A percentile compares a stretch with the other conserved stretches of the same genome.
Evolutionary conservation across 2,113 vertebrate species (phyloP).

Genomic region (Regulus satrapa): DNA sequence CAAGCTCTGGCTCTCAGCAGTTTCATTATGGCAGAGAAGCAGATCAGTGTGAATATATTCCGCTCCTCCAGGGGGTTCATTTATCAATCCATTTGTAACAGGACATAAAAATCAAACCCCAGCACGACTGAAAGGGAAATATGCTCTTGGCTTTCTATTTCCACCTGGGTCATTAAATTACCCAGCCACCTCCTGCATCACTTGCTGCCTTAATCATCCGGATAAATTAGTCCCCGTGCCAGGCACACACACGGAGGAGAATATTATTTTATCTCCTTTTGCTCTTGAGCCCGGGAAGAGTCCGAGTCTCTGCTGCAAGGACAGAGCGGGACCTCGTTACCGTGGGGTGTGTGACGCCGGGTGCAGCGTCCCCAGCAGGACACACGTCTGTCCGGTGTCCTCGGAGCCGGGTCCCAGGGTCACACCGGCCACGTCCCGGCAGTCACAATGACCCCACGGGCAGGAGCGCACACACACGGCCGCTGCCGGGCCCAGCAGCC

Average conservation of each 20-base stretch:
- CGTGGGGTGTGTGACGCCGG: accelerated
- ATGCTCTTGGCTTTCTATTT: accelerated
- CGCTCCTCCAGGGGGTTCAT: background rate
- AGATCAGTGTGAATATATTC: background rate
- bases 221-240: background rate
- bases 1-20: background rate
- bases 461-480: background rate
- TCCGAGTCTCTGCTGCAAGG: background rate
- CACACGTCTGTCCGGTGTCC: accelerated
- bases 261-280: background rate
- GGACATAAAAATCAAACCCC: background rate
- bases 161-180: background rate
- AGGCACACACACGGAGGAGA: background rate
- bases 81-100: background rate
- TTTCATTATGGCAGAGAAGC: background rate
- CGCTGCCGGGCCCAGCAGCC: accelerated
- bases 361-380: background rate
- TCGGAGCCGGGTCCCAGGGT: accelerated
- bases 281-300: background rate
- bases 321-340: accelerated
- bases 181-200: background rate
- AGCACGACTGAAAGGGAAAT: background rate
- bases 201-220: background rate
- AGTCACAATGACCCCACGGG: background rate
- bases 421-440: accelerated